Evolutionary conservation across 2,113 vertebrate genomes (phyloP).

Genomic region (Hucho hucho): DNA sequence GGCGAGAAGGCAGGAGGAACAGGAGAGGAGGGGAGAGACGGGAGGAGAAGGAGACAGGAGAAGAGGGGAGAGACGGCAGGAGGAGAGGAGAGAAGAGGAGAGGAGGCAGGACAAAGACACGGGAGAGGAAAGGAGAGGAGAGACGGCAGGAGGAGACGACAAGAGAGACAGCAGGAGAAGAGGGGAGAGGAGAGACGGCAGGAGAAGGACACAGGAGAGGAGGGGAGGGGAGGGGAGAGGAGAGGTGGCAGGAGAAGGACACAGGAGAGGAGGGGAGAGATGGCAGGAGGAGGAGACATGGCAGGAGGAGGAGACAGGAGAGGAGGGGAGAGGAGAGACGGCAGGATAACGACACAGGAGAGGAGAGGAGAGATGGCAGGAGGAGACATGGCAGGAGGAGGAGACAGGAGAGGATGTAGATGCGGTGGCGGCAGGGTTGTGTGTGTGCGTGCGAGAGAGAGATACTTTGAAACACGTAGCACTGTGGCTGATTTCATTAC

Average conservation of each 20-base stretch:
- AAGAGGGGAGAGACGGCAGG: too few relatives aligned
- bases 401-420: neutral
- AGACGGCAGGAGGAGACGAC: neutral
- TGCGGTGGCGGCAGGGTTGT: constrained; percentile 3
- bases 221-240: neutral
- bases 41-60: too few relatives aligned
- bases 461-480: neutral
- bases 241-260: too few relatives aligned
- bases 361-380: neutral
- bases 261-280: neutral
- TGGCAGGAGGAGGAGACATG: constrained; percentile 19
- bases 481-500: constrained; percentile 1
- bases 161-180: neutral
- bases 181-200: neutral
- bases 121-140: too few relatives aligned
- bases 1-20: neutral
- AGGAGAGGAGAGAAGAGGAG: neutral
- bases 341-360: too few relatives aligned
- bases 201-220: too few relatives aligned
- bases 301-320: too few relatives aligned
- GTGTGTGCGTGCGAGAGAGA: constrained; percentile 11
- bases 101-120: too few relatives aligned
- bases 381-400: neutral
- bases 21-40: neutral
- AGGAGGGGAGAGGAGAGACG: too few relatives aligned